phyloP scores from a whole-genome alignment of 1,140 invertebrate species.

The Pararge aegeria region DNA sequence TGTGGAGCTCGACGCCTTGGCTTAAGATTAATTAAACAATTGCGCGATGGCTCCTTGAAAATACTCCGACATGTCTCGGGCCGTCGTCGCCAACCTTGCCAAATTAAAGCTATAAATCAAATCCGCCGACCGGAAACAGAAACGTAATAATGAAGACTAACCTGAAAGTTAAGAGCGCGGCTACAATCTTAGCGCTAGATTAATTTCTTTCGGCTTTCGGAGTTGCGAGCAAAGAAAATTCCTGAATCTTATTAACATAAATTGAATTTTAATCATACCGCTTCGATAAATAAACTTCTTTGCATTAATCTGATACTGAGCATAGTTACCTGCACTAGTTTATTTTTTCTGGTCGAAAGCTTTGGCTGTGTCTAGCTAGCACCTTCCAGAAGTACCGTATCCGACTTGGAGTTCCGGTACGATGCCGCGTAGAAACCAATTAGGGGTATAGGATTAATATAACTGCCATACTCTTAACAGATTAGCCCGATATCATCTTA shows the following conservation, averaged over 20 bases:
- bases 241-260: constrained; percentile 8
- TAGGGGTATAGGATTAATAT: too few relatives aligned
- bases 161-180: constrained; percentile 48
- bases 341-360: too few relatives aligned
- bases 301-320: background rate
- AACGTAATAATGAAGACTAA: constrained; percentile 73
- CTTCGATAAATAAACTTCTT: constrained; percentile 4
- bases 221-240: constrained; percentile 4
- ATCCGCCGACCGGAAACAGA: constrained; percentile 72
- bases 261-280: constrained; percentile 4
- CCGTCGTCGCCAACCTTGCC: constrained; percentile 75
- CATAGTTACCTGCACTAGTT: background rate
- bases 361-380: too few relatives aligned
- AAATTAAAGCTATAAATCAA: constrained; percentile 79
- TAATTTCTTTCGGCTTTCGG: constrained; percentile 30
- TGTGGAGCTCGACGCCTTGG: constrained; percentile 54
- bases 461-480: too few relatives aligned
- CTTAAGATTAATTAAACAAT: constrained; percentile 79
- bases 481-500: too few relatives aligned
- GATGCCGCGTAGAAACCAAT: too few relatives aligned
- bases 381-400: too few relatives aligned
- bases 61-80: constrained; percentile 77
- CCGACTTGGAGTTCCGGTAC: too few relatives aligned
- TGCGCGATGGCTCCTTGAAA: constrained; percentile 77
- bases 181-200: constrained; percentile 40